phyloP scores from a whole-genome alignment of 2,113 vertebrate genomes.

The Hymenochirus boettgeri region DNA sequence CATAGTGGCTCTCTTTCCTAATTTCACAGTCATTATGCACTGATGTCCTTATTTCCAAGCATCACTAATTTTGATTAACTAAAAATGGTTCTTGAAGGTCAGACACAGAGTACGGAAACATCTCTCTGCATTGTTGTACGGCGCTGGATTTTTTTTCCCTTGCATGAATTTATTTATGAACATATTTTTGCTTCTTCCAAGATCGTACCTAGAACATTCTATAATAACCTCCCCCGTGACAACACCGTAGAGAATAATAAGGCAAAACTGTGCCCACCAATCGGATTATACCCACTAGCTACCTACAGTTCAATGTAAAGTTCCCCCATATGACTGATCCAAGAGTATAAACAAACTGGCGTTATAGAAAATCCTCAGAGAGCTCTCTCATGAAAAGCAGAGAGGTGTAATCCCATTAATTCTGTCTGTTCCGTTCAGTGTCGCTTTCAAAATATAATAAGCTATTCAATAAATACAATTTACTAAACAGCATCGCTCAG shows the following conservation, averaged over 20 bases:
- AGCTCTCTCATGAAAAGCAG: conserved; percentile 41
- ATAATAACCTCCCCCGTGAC: no score
- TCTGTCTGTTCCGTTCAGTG: conserved; percentile 30
- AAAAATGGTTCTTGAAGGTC: conserved; percentile 93
- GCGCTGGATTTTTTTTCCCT: no score
- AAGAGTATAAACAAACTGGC: conserved; percentile 23
- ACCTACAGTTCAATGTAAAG: conserved; percentile 2
- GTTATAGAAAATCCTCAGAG: conserved; percentile 38
- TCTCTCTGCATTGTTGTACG: conserved; percentile 44
- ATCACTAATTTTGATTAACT: conserved; percentile 98
- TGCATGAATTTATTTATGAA: no score
- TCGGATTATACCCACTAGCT: neutral
- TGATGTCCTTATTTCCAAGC: conserved; percentile 90
- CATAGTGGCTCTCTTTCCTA: conserved; percentile 85
- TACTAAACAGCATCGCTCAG: neutral
- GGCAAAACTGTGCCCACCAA: neutral
- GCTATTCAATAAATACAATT: conserved; percentile 49
- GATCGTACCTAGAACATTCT: no score
- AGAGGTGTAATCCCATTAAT: conserved; percentile 46
- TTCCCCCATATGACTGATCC: conserved; percentile 14
- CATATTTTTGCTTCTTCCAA: no score
- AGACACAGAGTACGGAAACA: conserved; percentile 55
- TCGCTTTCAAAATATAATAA: conserved; percentile 27
- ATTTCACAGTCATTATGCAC: conserved; percentile 99
- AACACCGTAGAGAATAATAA: no score